Evolutionary conservation across 2,888 invertebrate species (phyloP).

Genomic region (Netelia inedita): DNA sequence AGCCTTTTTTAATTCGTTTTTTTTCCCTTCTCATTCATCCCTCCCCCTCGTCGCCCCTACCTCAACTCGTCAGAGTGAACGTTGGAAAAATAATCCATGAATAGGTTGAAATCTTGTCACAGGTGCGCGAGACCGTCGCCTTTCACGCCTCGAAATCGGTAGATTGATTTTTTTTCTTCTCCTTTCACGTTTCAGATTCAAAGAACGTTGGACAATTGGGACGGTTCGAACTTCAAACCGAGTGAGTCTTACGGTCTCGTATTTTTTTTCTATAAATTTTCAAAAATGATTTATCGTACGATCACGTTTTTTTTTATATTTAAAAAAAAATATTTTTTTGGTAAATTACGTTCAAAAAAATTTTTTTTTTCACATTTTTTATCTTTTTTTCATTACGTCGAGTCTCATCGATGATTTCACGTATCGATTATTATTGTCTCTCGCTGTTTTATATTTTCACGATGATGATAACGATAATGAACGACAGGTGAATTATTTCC

Average conservation of each 20-base stretch:
- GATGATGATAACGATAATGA: constrained; percentile 38
- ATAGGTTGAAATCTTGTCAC: not conserved
- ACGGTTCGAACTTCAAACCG: constrained; percentile 79
- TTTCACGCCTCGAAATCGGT: not conserved
- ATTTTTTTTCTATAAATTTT: not conserved
- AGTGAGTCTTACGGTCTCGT: constrained; percentile 76
- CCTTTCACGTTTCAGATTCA: constrained; percentile 80
- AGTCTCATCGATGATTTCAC: not conserved
- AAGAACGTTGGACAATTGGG: constrained; percentile 80
- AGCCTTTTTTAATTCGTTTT: constrained; percentile 20
- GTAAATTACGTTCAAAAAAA: too few relatives aligned
- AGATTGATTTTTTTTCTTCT: constrained; percentile 56
- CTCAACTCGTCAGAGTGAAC: constrained; percentile 29
- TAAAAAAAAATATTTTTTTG: too few relatives aligned
- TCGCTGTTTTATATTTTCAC: not conserved
- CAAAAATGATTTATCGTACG: too few relatives aligned
- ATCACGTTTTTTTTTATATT: too few relatives aligned
- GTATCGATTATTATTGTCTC: not conserved
- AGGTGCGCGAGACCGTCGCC: not conserved
- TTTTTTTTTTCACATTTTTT: not conserved
- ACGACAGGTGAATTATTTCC: constrained; percentile 87
- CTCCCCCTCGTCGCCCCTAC: not conserved
- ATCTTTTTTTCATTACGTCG: not conserved
- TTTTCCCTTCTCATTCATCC: constrained; percentile 1
- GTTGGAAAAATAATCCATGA: constrained; percentile 40